Conservation (phyloP, 2,888 invertebrate species). For the Ischnus inquisitorius region DNA sequence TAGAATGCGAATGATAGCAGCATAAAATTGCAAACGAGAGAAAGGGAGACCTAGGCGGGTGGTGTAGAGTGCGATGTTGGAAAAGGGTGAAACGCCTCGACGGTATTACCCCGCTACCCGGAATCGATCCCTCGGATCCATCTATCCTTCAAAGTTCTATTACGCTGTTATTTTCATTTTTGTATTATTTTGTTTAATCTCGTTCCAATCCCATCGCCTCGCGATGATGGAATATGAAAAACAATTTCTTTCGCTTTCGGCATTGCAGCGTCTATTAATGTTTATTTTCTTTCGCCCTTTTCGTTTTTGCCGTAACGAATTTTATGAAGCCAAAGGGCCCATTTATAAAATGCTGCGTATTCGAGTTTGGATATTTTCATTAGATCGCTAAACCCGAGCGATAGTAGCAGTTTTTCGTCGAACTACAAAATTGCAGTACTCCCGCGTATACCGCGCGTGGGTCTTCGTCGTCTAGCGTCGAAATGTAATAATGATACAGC, state of each 20-base stretch:
- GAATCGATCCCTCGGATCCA: neutral
- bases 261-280: neutral
- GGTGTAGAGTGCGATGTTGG: conserved; percentile 19
- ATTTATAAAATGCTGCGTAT: neutral
- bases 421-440: neutral
- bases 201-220: neutral
- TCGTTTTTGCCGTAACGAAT: neutral
- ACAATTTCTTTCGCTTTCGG: neutral
- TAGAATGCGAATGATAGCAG: conserved; percentile 71
- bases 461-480: neutral
- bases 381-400: neutral
- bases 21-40: conserved; percentile 69
- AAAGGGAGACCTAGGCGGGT: conserved; percentile 6
- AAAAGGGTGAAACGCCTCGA: conserved; percentile 31
- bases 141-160: neutral
- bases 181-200: neutral
- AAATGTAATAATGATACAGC: neutral
- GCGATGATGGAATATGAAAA: conserved; percentile 9
- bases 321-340: neutral
- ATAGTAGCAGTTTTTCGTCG: neutral
- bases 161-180: neutral
- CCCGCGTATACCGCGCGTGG: neutral
- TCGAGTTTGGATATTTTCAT: neutral
- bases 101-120: conserved; percentile 9
- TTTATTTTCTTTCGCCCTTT: neutral